Conservation (phyloP, 2,113 vertebrate species). For the Oryzias javanicus region DNA sequence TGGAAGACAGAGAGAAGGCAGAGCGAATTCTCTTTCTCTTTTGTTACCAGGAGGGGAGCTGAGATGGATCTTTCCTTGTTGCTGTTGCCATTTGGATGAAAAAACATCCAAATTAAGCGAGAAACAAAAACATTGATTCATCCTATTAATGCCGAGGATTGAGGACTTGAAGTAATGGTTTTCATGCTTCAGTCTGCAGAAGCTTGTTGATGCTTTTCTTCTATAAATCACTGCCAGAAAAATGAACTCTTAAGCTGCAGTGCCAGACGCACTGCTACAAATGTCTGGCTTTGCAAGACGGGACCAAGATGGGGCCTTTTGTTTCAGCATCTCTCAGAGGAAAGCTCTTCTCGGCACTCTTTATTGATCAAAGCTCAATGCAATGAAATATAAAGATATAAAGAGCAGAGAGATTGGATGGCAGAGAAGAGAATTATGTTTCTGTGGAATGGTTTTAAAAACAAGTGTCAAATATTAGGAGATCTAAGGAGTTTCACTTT, state of each 20-base stretch:
- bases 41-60: conserved; percentile 46
- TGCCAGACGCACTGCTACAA: conserved; percentile 45
- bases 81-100: conserved; percentile 67
- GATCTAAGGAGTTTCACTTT: not conserved
- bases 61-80: conserved; percentile 67
- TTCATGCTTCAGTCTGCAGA: conserved; percentile 60
- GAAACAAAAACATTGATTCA: conserved; percentile 73
- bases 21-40: conserved; percentile 52
- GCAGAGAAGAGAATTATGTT: not conserved
- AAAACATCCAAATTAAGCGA: conserved; percentile 74
- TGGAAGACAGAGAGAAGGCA: conserved; percentile 42
- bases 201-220: conserved; percentile 61
- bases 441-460: conserved; percentile 1
- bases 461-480: not conserved
- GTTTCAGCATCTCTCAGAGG: conserved; percentile 35
- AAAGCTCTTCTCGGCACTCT: conserved; percentile 38
- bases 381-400: too few species aligned
- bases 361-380: conserved; percentile 48
- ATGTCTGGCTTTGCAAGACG: conserved; percentile 45
- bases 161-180: conserved; percentile 70
- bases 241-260: conserved; percentile 65
- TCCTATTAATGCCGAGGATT: conserved; percentile 74
- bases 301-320: conserved; percentile 22
- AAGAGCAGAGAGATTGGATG: too few species aligned
- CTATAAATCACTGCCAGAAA: conserved; percentile 68